Evolutionary conservation across 2,797 vertebrate species (phyloP).

Genomic region (Gymnodraco acuticeps): DNA sequence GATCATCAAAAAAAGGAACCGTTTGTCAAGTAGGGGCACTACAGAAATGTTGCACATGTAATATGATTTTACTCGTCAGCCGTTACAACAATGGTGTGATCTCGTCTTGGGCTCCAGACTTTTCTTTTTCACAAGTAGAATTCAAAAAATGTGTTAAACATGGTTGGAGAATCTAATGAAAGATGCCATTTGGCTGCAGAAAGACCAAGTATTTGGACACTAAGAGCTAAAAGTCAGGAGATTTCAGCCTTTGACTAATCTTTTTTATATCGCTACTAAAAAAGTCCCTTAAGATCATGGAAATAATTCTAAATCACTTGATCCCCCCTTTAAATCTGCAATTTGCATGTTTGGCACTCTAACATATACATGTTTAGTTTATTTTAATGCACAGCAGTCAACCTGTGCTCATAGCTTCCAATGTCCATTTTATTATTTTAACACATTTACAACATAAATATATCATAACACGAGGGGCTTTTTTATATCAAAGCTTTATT

Average conservation of each 20-base stretch:
- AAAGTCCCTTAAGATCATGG: too few relatives aligned
- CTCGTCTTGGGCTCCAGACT: too few relatives aligned
- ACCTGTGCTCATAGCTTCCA: background rate
- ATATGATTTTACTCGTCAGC: too few relatives aligned
- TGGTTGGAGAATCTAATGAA: background rate
- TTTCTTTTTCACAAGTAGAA: too few relatives aligned
- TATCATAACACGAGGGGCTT: background rate
- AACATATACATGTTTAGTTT: background rate
- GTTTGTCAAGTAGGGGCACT: background rate
- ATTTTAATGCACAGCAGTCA: background rate
- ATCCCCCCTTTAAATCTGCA: background rate
- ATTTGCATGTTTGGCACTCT: background rate
- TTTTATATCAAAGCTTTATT: background rate
- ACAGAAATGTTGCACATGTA: background rate
- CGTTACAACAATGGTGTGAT: background rate
- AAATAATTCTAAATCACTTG: background rate
- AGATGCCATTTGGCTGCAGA: background rate
- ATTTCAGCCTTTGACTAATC: background rate
- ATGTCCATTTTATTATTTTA: background rate
- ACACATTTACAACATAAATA: background rate
- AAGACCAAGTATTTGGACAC: background rate
- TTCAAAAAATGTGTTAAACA: background rate
- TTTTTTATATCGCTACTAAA: background rate
- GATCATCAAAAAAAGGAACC: background rate
- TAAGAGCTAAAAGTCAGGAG: background rate